Percentiles rank a stretch among this genome's conserved stretches.
These are phyloP conservation scores for Volucella zonaria DNA, from an alignment of 2,888 invertebrate genomes.

Conservation along the genomic window DNA sequence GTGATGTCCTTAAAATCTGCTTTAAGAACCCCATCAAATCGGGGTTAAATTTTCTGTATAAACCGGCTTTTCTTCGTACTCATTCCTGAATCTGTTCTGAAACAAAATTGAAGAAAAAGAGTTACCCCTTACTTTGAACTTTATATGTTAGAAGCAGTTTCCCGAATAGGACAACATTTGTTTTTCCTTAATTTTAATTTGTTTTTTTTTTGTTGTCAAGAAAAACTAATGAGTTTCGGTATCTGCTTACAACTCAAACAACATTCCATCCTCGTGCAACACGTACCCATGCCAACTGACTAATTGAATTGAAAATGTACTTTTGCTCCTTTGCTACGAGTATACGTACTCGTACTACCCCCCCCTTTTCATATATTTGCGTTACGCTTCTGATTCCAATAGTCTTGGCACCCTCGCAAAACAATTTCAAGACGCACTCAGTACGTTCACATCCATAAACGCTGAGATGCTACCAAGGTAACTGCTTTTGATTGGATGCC, in stretches of 20 bases:
- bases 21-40: too few relatives aligned
- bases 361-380: conserved; percentile 1
- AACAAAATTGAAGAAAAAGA: conserved; percentile 5
- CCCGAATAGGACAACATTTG: conserved; percentile 20
- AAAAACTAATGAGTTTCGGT: conserved; percentile 50
- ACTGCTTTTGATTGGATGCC: conserved; percentile 68
- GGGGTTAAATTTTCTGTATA: too few relatives aligned
- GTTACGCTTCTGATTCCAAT: conserved; percentile 31
- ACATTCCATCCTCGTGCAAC: conserved; percentile 3
- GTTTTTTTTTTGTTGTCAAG: too few relatives aligned
- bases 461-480: conserved; percentile 50
- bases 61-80: too few relatives aligned
- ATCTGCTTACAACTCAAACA: conserved; percentile 42
- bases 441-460: not conserved
- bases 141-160: conserved; percentile 40
- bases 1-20: too few relatives aligned
- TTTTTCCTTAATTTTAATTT: not conserved
- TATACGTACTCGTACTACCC: not conserved
- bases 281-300: conserved; percentile 63
- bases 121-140: conserved; percentile 12
- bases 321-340: conserved; percentile 25
- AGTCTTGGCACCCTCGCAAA: conserved; percentile 12
- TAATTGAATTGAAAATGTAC: conserved; percentile 69
- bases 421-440: conserved; percentile 27
- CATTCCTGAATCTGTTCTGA: too few relatives aligned